Conservation (phyloP, 2,888 invertebrate genomes). For the Heteromurus nitidus region DNA sequence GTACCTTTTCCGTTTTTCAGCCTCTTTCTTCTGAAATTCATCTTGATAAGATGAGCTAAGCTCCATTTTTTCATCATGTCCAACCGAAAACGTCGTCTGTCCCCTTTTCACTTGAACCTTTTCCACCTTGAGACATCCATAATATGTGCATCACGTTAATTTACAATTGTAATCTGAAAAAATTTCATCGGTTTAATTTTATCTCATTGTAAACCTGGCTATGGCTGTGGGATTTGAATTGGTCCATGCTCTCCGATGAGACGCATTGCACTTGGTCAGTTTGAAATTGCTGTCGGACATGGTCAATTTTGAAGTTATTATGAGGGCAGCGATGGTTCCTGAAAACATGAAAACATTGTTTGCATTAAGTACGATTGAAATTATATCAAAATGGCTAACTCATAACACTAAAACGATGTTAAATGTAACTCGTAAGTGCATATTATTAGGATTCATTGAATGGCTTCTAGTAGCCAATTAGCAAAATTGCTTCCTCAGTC, state of each 20-base stretch:
- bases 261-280: conserved; percentile 39
- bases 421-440: not conserved
- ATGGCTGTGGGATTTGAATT: conserved; percentile 69
- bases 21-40: conserved; percentile 82
- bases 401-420: not conserved
- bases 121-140: too few relatives aligned
- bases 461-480: not conserved
- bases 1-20: conserved; percentile 79
- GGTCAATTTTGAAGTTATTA: conserved; percentile 74
- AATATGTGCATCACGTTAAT: not conserved
- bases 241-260: conserved; percentile 70
- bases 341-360: too few relatives aligned
- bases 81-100: conserved; percentile 74
- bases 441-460: not conserved
- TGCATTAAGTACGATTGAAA: not conserved
- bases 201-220: too few relatives aligned
- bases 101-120: conserved; percentile 74
- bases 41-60: conserved; percentile 80
- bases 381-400: not conserved
- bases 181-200: too few relatives aligned
- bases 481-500: not conserved
- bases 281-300: conserved; percentile 66
- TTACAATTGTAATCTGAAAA: too few relatives aligned
- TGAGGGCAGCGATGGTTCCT: conserved; percentile 91
- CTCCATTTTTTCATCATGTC: conserved; percentile 75